phyloP scores from a whole-genome alignment of 2,113 vertebrate genomes.

The Sturnira hondurensis region DNA sequence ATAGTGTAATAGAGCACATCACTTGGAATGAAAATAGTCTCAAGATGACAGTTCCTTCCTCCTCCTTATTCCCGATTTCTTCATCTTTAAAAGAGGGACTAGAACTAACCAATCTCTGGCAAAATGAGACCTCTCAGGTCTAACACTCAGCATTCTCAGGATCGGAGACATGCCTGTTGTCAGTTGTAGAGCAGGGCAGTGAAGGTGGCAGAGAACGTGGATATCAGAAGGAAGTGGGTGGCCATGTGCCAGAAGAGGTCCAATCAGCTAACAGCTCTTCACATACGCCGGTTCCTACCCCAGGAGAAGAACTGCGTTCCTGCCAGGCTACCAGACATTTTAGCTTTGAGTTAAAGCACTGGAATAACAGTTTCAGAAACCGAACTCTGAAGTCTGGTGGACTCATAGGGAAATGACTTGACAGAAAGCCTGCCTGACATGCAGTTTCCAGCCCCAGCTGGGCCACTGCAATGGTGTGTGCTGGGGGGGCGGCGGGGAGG shows the following conservation, averaged over 20 bases:
- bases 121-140: neutral
- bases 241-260: neutral
- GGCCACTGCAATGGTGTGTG: neutral
- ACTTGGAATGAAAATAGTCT: neutral
- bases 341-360: neutral
- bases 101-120: neutral
- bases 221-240: neutral
- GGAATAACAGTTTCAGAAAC: neutral
- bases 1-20: neutral
- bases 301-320: neutral
- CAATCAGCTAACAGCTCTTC: neutral
- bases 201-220: neutral
- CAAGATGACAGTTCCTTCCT: neutral
- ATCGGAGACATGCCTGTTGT: neutral
- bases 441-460: neutral
- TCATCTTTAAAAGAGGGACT: neutral
- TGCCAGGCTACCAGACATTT: neutral
- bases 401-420: constrained; percentile 24
- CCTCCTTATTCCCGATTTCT: neutral
- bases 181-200: neutral
- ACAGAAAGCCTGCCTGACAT: neutral
- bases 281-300: neutral
- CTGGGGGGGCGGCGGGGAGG: neutral
- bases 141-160: neutral
- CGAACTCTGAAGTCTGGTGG: neutral